phyloP scores from a whole-genome alignment of 2,888 invertebrate species.

The Campoplex nolae region DNA sequence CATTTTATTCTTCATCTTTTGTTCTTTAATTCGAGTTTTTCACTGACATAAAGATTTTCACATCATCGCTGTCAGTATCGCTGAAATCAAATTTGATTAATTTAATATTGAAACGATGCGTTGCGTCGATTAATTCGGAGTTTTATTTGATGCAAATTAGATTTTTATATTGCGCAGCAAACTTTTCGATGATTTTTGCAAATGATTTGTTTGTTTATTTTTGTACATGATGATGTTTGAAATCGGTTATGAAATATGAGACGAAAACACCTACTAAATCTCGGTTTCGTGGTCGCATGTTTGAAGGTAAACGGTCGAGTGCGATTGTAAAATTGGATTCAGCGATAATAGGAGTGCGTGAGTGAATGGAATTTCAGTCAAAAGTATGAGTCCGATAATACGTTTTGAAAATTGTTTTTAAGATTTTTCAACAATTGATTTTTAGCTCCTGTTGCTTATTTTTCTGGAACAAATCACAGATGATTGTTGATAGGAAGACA shows the following conservation, averaged over 20 bases:
- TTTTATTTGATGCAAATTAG: neutral
- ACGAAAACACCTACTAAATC: conserved; percentile 37
- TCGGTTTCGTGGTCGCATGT: conserved; percentile 46
- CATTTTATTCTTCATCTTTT: neutral
- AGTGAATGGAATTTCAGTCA: neutral
- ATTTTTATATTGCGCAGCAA: neutral
- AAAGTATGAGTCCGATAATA: conserved; percentile 4
- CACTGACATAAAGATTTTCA: no score
- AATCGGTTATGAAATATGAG: conserved; percentile 19
- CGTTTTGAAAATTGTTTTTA: neutral
- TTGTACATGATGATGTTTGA: neutral
- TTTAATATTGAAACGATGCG: neutral
- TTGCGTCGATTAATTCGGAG: neutral
- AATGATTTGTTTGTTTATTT: neutral
- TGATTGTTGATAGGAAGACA: neutral
- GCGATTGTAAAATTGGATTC: conserved; percentile 39
- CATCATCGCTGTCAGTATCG: neutral
- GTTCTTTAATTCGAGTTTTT: neutral
- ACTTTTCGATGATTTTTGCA: neutral
- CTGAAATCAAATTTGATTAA: neutral
- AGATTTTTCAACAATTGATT: no score
- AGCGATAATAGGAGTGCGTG: conserved; percentile 46
- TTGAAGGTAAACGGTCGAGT: conserved; percentile 40
- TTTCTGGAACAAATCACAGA: no score
- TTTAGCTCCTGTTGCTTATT: no score